Percentiles rank a stretch among this genome's conserved stretches.
Conservation (phyloP, 2,797 vertebrate genomes). For the Otus scops region DNA sequence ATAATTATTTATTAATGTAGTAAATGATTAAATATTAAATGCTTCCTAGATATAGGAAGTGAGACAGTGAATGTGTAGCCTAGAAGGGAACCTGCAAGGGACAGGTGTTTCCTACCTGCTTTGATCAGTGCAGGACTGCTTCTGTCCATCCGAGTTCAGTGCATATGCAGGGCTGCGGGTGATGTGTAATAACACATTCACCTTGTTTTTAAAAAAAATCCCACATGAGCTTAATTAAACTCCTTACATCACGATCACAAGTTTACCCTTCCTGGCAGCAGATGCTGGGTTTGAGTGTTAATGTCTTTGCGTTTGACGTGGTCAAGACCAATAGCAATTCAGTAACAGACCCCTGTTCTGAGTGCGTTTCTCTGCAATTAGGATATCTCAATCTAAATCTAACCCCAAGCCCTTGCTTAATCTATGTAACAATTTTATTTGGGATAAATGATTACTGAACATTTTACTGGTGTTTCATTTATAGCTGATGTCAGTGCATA, state of each 20-base stretch:
- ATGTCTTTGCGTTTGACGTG: neutral
- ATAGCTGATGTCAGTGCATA: neutral
- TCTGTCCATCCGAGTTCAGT: neutral
- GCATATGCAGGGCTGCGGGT: rapidly evolving
- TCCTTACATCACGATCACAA: neutral
- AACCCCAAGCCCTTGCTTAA: neutral
- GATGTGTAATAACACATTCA: neutral
- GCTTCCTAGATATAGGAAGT: neutral
- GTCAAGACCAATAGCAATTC: neutral
- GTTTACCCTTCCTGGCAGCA: neutral
- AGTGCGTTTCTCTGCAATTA: neutral
- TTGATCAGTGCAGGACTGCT: neutral
- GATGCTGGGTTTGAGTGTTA: neutral
- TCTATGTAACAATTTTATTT: neutral
- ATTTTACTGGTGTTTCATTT: neutral
- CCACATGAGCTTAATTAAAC: neutral
- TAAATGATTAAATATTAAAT: neutral
- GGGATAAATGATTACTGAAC: neutral
- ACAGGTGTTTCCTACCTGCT: neutral
- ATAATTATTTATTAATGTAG: neutral
- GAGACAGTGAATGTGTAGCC: neutral
- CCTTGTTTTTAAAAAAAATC: neutral
- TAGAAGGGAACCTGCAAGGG: neutral
- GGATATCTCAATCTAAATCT: neutral
- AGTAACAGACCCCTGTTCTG: neutral